These are phyloP conservation scores for Eilema caniola DNA, from an alignment of 2,888 invertebrate genomes.

Conservation along the genomic window DNA sequence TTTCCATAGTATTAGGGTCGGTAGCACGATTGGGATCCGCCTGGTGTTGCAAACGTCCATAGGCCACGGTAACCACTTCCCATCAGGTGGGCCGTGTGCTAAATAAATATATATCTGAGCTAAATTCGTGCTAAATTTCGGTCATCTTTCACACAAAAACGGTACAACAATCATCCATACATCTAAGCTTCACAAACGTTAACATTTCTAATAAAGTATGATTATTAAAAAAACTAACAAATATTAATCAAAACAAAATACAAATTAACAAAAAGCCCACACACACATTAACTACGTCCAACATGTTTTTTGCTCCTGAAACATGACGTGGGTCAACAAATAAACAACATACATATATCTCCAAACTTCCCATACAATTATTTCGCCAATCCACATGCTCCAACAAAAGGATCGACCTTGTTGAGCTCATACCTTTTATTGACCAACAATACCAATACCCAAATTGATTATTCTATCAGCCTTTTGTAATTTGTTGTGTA, in stretches of 20 bases:
- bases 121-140: too few species aligned
- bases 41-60: too few species aligned
- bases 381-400: conserved; percentile 24
- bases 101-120: too few species aligned
- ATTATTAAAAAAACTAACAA: neutral
- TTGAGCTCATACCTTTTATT: conserved; percentile 21
- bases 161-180: too few species aligned
- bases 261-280: neutral
- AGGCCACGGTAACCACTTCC: too few species aligned
- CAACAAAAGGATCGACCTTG: conserved; percentile 31
- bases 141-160: too few species aligned
- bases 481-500: conserved; percentile 31
- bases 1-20: too few species aligned
- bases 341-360: conserved; percentile 6
- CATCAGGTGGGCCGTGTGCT: too few species aligned
- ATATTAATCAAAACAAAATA: neutral
- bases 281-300: neutral
- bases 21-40: too few species aligned
- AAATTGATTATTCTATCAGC: conserved; percentile 40
- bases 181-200: too few species aligned
- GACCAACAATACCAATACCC: conserved; percentile 36
- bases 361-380: conserved; percentile 35
- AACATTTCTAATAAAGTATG: neutral
- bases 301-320: neutral
- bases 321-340: conserved; percentile 5